Evolutionary conservation across 2,113 vertebrate species (phyloP).

Genomic region (Boulengeromyrus knoepffleri): DNA sequence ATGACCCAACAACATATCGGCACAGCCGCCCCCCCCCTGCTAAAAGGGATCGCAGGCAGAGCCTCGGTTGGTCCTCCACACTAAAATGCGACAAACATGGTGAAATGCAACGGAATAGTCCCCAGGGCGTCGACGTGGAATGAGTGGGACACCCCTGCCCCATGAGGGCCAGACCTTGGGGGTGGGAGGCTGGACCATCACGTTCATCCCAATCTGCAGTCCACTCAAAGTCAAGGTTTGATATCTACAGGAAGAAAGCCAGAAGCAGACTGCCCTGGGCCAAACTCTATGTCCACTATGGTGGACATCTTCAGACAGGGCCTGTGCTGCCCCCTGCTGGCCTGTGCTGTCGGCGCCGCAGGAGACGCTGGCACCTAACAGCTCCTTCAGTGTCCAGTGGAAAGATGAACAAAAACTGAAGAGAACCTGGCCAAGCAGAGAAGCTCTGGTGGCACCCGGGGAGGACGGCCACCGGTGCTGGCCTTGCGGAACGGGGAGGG

Average conservation of each 20-base stretch:
- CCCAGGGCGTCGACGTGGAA: not conserved
- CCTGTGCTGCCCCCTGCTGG: not conserved
- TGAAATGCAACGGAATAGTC: not conserved
- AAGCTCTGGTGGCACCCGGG: not conserved
- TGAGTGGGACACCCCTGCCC: not conserved
- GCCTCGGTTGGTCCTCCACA: not conserved
- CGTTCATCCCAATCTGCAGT: slow-evolving; percentile 13
- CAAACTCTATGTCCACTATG: not conserved
- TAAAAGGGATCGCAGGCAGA: not conserved
- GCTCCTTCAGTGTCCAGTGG: not conserved
- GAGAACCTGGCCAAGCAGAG: not conserved
- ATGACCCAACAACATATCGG: not conserved
- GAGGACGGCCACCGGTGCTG: not conserved
- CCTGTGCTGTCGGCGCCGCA: not conserved
- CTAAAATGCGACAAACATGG: not conserved
- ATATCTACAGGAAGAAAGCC: slow-evolving; percentile 1
- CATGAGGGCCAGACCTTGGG: not conserved
- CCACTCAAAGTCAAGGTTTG: not conserved
- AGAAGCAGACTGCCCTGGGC: not conserved
- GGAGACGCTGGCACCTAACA: not conserved
- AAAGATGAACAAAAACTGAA: not conserved
- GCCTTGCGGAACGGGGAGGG: not conserved
- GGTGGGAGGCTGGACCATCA: not conserved
- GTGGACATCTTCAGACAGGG: not conserved
- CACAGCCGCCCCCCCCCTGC: not conserved